Evolutionary conservation across 2,888 invertebrate species (phyloP).

Genomic region (Meiosimyza decipiens): DNA sequence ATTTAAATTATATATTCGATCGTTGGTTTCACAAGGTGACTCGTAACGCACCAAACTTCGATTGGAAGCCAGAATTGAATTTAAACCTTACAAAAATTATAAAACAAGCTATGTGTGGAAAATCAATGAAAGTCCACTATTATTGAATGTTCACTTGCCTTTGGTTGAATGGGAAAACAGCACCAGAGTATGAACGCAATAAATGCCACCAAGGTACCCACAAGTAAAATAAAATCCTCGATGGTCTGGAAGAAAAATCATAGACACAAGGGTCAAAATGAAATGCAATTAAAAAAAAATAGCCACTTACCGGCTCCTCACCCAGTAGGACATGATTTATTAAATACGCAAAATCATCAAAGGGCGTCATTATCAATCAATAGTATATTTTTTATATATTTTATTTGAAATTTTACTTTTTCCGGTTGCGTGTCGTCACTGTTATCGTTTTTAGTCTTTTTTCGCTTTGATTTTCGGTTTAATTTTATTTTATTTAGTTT

Average conservation of each 20-base stretch:
- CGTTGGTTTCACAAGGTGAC: too few relatives aligned
- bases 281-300: neutral
- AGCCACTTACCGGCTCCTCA: conserved; percentile 71
- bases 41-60: too few relatives aligned
- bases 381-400: neutral
- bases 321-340: conserved; percentile 72
- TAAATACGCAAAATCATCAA: conserved; percentile 73
- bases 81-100: too few relatives aligned
- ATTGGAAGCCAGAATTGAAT: too few relatives aligned
- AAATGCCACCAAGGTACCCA: conserved; percentile 74
- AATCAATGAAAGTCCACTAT: neutral
- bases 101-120: too few relatives aligned
- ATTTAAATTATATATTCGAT: too few relatives aligned
- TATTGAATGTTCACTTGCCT: conserved; percentile 53
- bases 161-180: conserved; percentile 72
- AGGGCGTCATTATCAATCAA: conserved; percentile 68
- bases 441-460: conserved; percentile 13
- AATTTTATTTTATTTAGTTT: neutral
- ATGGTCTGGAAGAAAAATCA: conserved; percentile 67
- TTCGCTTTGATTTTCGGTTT: neutral
- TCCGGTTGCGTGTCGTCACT: conserved; percentile 10
- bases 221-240: conserved; percentile 72
- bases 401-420: conserved; percentile 1
- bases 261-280: neutral
- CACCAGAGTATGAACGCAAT: conserved; percentile 75